A percentile compares a stretch with the other conserved stretches of the same genome.
Conservation (phyloP, 2,797 vertebrate species). For the Mus spretus region DNA sequence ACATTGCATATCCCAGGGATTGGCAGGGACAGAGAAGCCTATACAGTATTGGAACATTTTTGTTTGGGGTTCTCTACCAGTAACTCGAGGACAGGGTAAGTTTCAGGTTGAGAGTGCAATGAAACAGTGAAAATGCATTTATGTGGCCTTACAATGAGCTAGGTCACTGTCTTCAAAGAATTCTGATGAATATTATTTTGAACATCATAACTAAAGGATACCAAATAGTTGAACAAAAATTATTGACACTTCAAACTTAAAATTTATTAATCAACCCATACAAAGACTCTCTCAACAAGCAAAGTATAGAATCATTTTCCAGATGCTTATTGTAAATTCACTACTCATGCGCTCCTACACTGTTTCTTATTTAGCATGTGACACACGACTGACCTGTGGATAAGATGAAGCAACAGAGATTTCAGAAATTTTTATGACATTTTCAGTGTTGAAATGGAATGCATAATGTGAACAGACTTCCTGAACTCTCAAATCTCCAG, state of each 20-base stretch:
- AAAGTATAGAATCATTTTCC: constrained; percentile 49
- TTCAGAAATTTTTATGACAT: not conserved
- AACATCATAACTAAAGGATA: constrained; percentile 2
- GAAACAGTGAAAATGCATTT: not conserved
- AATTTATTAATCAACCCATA: not conserved
- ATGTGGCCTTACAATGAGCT: constrained; percentile 23
- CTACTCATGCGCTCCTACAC: not conserved
- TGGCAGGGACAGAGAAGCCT: not conserved
- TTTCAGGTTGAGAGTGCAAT: constrained; percentile 25
- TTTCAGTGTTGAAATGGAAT: constrained; percentile 38
- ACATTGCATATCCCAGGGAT: not conserved
- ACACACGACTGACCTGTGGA: not conserved
- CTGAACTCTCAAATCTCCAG: constrained; percentile 30
- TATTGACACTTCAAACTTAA: not conserved
- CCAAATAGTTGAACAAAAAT: constrained; percentile 45
- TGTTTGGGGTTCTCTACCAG: not conserved
- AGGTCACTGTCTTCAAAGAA: not conserved
- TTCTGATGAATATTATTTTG: constrained; percentile 1
- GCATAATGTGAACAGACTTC: constrained; percentile 56
- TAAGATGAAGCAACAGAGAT: constrained; percentile 11
- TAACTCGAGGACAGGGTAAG: not conserved
- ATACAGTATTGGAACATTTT: not conserved
- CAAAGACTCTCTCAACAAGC: not conserved
- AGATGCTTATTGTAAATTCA: not conserved
- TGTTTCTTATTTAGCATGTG: constrained; percentile 48